Evolutionary conservation across 1,140 invertebrate species (phyloP), one percentile per base, ranked within the genome.

Genomic region (Pogonomyrmex californicus): DNA sequence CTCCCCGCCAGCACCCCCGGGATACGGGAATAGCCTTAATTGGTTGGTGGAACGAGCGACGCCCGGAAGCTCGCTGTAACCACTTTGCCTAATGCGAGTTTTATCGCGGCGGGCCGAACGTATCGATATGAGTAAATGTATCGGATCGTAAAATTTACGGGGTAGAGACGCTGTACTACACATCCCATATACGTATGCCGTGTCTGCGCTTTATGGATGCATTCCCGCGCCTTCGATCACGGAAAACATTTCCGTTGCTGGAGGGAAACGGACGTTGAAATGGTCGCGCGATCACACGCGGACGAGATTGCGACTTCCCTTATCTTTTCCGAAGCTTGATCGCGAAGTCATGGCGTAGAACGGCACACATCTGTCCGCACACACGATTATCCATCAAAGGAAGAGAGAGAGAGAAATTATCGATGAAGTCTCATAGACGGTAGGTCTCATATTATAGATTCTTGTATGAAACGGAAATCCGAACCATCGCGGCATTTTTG

Each of bases 71-170:
- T 81, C 90, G 91, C 88, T 90, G 90, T 90, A 91, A 92, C 92
- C 91, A 92, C 91, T 92, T 93, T 92, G 82, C 89, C 88, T 93
- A 93, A 93, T 87, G 92, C 87, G 92, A 93, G 90, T 94, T 94
- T 94, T 93, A 94, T 94, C 92, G 87, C 86, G 70, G 38, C 33
- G 23, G 7, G 73, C 17, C 9, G 33, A 23, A 56, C 62, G 49
- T 65, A 86, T 73, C 86, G 79, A 87, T 83, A 82, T 86, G 86
- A 86, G 75, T 88, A 89, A 93, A 92, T 91, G 91, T 90, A 92
- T 88, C 83, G 88, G 89, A 82, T 90, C 87, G 91, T 94, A 91
- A 93, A 93, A 93, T 93, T 93, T 93, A 92, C 85, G 87, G 89
- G 86, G 82, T 75, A 47, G 88, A 91, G 89, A 91, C 23, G 47